A percentile compares a stretch with the other conserved stretches of the same genome.
phyloP scores from a whole-genome alignment of 2,113 vertebrate species.

The Motacilla tschutschensis region DNA sequence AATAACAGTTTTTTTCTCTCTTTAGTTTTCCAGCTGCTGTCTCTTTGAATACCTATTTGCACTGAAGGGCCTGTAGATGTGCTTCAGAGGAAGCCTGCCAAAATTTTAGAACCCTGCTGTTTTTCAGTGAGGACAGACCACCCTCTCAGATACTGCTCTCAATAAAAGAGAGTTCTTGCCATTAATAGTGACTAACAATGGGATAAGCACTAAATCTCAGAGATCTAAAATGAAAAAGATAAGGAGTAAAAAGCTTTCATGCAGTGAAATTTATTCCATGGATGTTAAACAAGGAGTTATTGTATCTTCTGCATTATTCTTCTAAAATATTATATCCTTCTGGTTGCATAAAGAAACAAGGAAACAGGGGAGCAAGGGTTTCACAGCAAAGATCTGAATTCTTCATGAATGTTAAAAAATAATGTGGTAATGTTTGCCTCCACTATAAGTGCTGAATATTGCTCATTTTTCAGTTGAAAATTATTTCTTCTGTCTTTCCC shows the following conservation, averaged over 20 bases:
- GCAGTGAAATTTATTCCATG: not conserved
- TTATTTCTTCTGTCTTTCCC: not conserved
- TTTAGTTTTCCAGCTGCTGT: not conserved
- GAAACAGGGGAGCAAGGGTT: not conserved
- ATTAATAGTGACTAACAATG: not conserved
- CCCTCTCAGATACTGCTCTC: not conserved
- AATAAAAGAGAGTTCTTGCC: not conserved
- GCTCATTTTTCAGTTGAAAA: not conserved
- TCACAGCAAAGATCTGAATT: not conserved
- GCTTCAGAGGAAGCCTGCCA: not conserved
- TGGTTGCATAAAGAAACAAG: not conserved
- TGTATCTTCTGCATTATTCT: not conserved
- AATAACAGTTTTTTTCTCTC: not conserved
- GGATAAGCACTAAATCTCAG: not conserved
- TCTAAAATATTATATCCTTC: not conserved
- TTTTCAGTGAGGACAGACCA: not conserved
- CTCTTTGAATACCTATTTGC: not conserved
- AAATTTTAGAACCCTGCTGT: slow-evolving; percentile 8
- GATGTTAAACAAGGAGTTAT: not conserved
- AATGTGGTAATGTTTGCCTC: not conserved
- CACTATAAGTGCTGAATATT: not conserved
- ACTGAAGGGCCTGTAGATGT: not conserved
- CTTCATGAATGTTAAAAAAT: not conserved
- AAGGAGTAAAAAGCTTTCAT: not conserved
- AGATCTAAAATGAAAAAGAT: not conserved